Evolutionary conservation across 2,113 vertebrate genomes (phyloP).

Genomic region (Prietella phreatophila): DNA sequence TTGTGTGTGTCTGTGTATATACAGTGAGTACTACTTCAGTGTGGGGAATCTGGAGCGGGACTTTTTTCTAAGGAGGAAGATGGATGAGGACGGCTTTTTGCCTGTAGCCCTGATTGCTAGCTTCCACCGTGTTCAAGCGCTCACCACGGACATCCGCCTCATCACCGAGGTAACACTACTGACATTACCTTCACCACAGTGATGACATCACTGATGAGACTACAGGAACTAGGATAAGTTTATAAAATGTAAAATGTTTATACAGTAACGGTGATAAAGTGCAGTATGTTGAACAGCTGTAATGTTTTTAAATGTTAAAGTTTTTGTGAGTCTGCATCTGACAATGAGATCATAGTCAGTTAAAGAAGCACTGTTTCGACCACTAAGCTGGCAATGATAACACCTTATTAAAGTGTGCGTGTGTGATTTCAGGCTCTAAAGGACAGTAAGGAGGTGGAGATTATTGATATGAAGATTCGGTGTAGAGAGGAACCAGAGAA

Average conservation of each 20-base stretch:
- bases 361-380: not conserved
- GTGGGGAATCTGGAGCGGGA: slow-evolving; percentile 94
- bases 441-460: slow-evolving; percentile 93
- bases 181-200: no score
- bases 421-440: slow-evolving; percentile 80
- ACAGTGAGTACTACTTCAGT: slow-evolving; percentile 97
- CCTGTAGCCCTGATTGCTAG: slow-evolving; percentile 89
- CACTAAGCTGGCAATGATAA: not conserved
- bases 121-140: slow-evolving; percentile 94
- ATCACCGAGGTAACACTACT: slow-evolving; percentile 50
- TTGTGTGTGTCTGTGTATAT: slow-evolving; percentile 16
- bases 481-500: slow-evolving; percentile 89
- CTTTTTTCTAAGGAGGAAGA: slow-evolving; percentile 94
- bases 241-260: not conserved
- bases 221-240: no score
- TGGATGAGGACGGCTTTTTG: slow-evolving; percentile 92
- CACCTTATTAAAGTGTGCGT: not conserved
- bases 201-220: not conserved
- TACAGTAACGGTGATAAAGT: not conserved
- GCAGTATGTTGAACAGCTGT: not conserved
- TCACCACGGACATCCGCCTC: slow-evolving; percentile 89
- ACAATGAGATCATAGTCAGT: not conserved
- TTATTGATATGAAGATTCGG: slow-evolving; percentile 91
- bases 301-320: not conserved
- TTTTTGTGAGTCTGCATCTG: not conserved